phyloP scores from a whole-genome alignment of 2,113 vertebrate species.

The Gobius niger region DNA sequence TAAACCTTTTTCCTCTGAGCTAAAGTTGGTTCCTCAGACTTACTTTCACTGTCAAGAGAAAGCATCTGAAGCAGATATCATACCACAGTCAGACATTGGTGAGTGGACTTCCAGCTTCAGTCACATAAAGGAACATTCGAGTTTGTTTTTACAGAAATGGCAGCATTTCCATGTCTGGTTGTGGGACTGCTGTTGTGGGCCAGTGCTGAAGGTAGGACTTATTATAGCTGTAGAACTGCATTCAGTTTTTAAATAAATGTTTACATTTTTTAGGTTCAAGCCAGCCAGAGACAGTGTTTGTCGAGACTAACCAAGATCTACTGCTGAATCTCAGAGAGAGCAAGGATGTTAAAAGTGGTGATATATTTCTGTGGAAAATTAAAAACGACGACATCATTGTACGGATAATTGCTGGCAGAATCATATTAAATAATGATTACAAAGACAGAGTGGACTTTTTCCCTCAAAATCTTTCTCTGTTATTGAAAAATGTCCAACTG shows the following conservation, averaged over 20 bases:
- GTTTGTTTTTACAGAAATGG: too few relatives aligned
- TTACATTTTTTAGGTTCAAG: not conserved
- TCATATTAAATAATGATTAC: not conserved
- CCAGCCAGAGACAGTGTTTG: not conserved
- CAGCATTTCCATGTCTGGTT: too few relatives aligned
- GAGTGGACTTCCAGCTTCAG: too few relatives aligned
- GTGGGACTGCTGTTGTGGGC: too few relatives aligned
- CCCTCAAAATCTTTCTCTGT: not conserved
- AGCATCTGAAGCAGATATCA: too few relatives aligned
- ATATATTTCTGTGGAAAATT: not conserved
- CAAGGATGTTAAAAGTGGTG: not conserved
- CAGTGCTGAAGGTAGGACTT: too few relatives aligned
- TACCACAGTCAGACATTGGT: too few relatives aligned
- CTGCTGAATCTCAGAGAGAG: not conserved
- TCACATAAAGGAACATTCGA: too few relatives aligned
- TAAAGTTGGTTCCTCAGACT: too few relatives aligned
- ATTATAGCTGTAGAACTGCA: too few relatives aligned
- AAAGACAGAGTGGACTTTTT: not conserved
- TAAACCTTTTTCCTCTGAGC: too few relatives aligned
- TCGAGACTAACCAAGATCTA: not conserved
- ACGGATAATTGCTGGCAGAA: not conserved
- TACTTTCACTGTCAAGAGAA: too few relatives aligned
- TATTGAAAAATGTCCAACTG: constrained; percentile 17
- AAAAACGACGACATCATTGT: not conserved
- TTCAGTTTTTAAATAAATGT: not conserved